Percentiles rank a stretch among this genome's conserved stretches.
Conservation (phyloP, 2,888 invertebrate genomes). For the Oscheius sp. region DNA sequence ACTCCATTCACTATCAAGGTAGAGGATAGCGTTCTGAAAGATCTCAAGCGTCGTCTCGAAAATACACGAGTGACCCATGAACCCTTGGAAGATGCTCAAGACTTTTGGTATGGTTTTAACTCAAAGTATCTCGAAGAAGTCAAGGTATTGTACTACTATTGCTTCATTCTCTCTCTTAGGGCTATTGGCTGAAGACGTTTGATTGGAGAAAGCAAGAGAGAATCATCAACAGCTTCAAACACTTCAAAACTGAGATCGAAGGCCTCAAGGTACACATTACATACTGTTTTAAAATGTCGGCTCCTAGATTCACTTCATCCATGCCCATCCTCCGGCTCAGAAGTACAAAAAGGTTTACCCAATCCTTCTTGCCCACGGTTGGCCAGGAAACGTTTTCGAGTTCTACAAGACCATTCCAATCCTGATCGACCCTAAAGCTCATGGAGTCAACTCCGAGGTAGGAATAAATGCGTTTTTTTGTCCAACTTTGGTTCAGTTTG, state of each 20-base stretch:
- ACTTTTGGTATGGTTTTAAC: constrained; percentile 87
- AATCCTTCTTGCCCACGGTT: constrained; percentile 84
- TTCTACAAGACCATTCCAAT: constrained; percentile 80
- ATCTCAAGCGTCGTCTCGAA: constrained; percentile 76
- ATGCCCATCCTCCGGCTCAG: constrained; percentile 78
- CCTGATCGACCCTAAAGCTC: constrained; percentile 77
- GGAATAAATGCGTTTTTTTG: neutral
- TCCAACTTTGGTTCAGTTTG: constrained; percentile 43
- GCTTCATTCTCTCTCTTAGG: constrained; percentile 74
- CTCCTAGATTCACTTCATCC: constrained; percentile 81
- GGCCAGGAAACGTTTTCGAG: constrained; percentile 87
- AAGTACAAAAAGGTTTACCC: constrained; percentile 74
- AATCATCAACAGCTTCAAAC: constrained; percentile 82
- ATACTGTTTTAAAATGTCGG: neutral
- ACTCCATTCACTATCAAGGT: constrained; percentile 59
- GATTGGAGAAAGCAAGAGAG: constrained; percentile 82
- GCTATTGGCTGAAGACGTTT: constrained; percentile 84
- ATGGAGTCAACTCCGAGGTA: constrained; percentile 51
- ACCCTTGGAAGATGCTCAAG: constrained; percentile 74
- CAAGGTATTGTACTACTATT: constrained; percentile 1
- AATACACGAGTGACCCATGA: constrained; percentile 69
- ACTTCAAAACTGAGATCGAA: constrained; percentile 84
- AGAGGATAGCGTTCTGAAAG: constrained; percentile 48
- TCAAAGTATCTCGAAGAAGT: constrained; percentile 75
- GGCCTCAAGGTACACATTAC: constrained; percentile 75